These are phyloP conservation scores for Calliopsis andreniformis DNA, from an alignment of 1,140 invertebrate genomes.

Conservation along the genomic window DNA sequence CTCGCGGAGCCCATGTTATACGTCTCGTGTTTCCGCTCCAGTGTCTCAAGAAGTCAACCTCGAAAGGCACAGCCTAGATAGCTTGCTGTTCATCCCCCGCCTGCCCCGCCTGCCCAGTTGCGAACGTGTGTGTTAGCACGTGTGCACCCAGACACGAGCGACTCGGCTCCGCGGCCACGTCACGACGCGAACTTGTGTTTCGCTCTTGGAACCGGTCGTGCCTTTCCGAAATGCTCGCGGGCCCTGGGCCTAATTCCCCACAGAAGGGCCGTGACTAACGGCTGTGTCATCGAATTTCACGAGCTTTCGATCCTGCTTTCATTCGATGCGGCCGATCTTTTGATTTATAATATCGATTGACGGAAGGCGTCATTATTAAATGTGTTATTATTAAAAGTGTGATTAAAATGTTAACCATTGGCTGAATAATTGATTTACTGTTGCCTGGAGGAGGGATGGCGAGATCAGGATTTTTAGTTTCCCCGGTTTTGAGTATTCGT, in stretches of 20 bases:
- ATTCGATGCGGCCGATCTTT: slow-evolving; percentile 28
- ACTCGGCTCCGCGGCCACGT: background rate
- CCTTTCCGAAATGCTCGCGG: slow-evolving; percentile 28
- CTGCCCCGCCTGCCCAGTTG: no score
- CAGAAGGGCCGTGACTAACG: slow-evolving; percentile 36
- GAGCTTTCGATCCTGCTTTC: slow-evolving; percentile 34
- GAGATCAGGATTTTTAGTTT: no score
- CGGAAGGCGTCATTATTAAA: no score
- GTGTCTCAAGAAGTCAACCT: slow-evolving; percentile 67
- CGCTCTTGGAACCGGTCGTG: slow-evolving; percentile 33
- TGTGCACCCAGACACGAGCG: slow-evolving; percentile 1
- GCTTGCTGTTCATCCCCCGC: slow-evolving; percentile 1
- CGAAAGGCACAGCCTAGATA: slow-evolving; percentile 63
- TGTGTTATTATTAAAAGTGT: no score
- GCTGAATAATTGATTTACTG: no score
- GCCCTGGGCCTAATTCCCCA: slow-evolving; percentile 5
- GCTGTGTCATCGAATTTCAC: slow-evolving; percentile 45
- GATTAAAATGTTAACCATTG: no score
- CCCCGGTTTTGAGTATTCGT: no score
- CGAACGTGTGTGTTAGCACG: slow-evolving; percentile 13
- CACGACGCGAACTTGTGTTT: slow-evolving; percentile 34
- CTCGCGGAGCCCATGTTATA: slow-evolving; percentile 63
- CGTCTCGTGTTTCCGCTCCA: slow-evolving; percentile 66
- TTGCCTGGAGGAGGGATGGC: no score
- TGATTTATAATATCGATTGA: slow-evolving; percentile 31